Evolutionary conservation across 2,113 vertebrate genomes (phyloP), one percentile per base, ranked within the genome.

Genomic region (Axis porcinus): DNA sequence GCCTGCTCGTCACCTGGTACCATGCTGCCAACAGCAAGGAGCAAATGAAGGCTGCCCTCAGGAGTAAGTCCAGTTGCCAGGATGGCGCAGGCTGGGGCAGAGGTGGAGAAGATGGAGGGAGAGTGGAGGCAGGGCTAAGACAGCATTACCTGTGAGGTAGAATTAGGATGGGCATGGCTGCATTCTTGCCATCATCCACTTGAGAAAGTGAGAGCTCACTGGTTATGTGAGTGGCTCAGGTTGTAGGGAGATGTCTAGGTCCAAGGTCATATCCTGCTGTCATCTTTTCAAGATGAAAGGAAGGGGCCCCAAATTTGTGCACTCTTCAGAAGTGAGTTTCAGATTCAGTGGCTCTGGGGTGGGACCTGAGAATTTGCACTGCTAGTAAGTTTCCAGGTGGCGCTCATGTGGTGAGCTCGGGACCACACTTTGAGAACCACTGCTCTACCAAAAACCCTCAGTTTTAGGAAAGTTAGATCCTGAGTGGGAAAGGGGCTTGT

Each of bases 1-100:
- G 99, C 27, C 97, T 99, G 25, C 95, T 99, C 62, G 99, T 99
- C 43, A 99, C 98, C 33, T 99, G 99, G 99, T 98, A 98, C 96
- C 99, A 99, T 2, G 95, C 98, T 25, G 99, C 99, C 88, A 99
- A 99, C 89, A 98, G 83, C 92, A 98, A 98, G 97, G 91, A 98
- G 4, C 97, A 99, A 28, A 99, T 99, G 99, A 94, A 97, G 86
- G 94, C 97, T 47, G 99, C 99, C 7, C 98, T 99, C 81, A 95
- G 96, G 30, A 98, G 99, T 99, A 99, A 99, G 96, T 93, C 57
- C n/a, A 25, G 45, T 36, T 36, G 70, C 30, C 16, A 9, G 50
- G 54, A 13, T 40, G 5, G 45, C 19, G 12, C 17, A 8, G 62
- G 50, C 43, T 2, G 2, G 9, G 33, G 16, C 6, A 1, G 43